Conservation (phyloP, 2,888 invertebrate species). For the Drosophila neutralis region DNA sequence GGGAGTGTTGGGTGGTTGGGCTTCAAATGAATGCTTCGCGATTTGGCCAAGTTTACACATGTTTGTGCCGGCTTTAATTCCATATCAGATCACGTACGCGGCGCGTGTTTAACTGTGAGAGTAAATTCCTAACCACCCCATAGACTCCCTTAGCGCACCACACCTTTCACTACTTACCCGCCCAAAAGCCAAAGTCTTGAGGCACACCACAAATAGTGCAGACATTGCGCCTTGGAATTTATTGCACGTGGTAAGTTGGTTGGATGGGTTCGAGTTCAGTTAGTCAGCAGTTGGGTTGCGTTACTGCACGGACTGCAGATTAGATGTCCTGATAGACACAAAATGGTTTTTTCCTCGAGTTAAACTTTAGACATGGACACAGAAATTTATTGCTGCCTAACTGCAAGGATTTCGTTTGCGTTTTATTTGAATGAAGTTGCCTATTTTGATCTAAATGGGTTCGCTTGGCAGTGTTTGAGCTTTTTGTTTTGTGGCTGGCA, state of each 20-base stretch:
- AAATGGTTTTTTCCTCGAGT: conserved; percentile 66
- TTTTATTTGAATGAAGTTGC: conserved; percentile 58
- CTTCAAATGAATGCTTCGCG: conserved; percentile 63
- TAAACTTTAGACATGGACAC: conserved; percentile 73
- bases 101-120: conserved; percentile 63
- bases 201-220: conserved; percentile 72
- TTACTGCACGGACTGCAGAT: conserved; percentile 70
- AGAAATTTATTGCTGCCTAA: conserved; percentile 70
- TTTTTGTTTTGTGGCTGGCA: conserved; percentile 56
- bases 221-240: conserved; percentile 74
- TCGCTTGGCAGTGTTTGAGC: conserved; percentile 21
- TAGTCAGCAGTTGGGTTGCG: conserved; percentile 47
- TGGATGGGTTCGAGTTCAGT: conserved; percentile 55
- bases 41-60: conserved; percentile 62
- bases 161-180: conserved; percentile 17
- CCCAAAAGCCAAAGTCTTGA: conserved; percentile 52
- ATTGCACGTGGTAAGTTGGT: conserved; percentile 74
- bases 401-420: conserved; percentile 47
- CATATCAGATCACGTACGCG: conserved; percentile 75
- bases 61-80: conserved; percentile 68
- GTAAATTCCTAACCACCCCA: conserved; percentile 10
- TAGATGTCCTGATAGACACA: conserved; percentile 75
- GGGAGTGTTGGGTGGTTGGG: conserved; percentile 38
- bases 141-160: not conserved
- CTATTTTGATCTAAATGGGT: conserved; percentile 54